Evolutionary conservation across 2,888 invertebrate genomes (phyloP).

Genomic region (Epistrophe grossulariae): DNA sequence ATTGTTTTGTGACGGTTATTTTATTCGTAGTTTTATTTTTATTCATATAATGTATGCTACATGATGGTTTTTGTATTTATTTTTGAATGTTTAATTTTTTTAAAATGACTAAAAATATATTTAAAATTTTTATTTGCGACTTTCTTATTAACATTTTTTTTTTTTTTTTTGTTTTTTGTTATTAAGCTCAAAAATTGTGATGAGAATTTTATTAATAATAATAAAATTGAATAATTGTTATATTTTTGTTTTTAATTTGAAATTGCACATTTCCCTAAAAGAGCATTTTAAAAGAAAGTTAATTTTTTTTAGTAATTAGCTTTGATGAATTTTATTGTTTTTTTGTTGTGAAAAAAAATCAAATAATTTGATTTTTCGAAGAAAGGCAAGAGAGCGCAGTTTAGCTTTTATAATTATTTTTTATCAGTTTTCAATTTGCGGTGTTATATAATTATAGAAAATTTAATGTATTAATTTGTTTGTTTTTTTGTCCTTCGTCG

Average conservation of each 20-base stretch:
- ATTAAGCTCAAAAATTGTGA: conserved; percentile 71
- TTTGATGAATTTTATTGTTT: conserved; percentile 23
- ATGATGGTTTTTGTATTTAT: conserved; percentile 8
- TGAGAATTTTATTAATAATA: conserved; percentile 55
- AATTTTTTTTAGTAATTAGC: not conserved
- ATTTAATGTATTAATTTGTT: conserved; percentile 58
- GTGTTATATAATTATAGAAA: conserved; percentile 47
- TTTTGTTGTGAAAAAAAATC: conserved; percentile 55
- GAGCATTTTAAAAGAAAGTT: conserved; percentile 62
- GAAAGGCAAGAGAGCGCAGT: conserved; percentile 67
- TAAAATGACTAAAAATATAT: conserved; percentile 73
- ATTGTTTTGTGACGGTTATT: conserved; percentile 63
- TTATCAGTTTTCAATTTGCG: conserved; percentile 26
- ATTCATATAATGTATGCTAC: not conserved
- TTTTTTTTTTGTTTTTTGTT: conserved; percentile 36
- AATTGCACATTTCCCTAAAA: conserved; percentile 77
- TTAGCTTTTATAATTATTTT: conserved; percentile 29
- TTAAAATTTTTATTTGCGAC: conserved; percentile 45
- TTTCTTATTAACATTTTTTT: conserved; percentile 28
- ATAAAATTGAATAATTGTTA: conserved; percentile 54
- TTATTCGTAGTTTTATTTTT: conserved; percentile 45
- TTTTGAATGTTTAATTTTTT: conserved; percentile 43
- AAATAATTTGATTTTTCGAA: conserved; percentile 52
- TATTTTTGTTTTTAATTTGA: conserved; percentile 42
- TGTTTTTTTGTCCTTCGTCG: conserved; percentile 80